phyloP scores from a whole-genome alignment of 2,113 vertebrate genomes.

The Chiloscyllium plagiosum region DNA sequence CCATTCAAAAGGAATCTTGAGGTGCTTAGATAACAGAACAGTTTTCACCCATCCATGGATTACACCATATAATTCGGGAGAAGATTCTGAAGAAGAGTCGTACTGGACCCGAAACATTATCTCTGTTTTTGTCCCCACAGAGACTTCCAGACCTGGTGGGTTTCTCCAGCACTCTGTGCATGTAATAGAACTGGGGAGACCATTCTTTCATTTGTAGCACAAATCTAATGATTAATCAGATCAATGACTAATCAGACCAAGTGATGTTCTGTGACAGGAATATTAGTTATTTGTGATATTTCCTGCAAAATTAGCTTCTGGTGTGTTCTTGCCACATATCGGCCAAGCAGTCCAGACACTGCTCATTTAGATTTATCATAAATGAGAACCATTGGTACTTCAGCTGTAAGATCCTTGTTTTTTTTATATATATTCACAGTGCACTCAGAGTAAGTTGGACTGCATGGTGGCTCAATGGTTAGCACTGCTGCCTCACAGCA shows the following conservation, averaged over 20 bases:
- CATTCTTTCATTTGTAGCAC: neutral
- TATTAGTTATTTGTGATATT: neutral
- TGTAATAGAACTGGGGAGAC: neutral
- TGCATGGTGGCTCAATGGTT: too few relatives aligned
- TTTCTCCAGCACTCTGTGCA: too few relatives aligned
- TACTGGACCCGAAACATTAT: too few relatives aligned
- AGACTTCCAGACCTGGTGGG: too few relatives aligned
- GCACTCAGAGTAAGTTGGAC: neutral
- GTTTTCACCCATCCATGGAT: neutral
- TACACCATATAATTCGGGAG: too few relatives aligned
- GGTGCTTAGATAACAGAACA: neutral
- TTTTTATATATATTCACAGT: neutral
- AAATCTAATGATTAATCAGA: neutral
- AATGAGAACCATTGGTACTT: neutral
- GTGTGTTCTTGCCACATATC: neutral
- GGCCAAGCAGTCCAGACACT: neutral
- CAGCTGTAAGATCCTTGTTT: neutral
- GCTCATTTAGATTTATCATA: neutral
- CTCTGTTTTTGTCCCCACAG: too few relatives aligned
- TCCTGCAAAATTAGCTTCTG: neutral
- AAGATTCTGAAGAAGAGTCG: too few relatives aligned
- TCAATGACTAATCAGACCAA: neutral
- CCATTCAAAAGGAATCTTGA: too few relatives aligned
- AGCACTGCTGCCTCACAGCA: too few relatives aligned
- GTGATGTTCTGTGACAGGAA: neutral